Conservation (phyloP, 2,113 vertebrate species). For the Protomyctophum bolini region DNA sequence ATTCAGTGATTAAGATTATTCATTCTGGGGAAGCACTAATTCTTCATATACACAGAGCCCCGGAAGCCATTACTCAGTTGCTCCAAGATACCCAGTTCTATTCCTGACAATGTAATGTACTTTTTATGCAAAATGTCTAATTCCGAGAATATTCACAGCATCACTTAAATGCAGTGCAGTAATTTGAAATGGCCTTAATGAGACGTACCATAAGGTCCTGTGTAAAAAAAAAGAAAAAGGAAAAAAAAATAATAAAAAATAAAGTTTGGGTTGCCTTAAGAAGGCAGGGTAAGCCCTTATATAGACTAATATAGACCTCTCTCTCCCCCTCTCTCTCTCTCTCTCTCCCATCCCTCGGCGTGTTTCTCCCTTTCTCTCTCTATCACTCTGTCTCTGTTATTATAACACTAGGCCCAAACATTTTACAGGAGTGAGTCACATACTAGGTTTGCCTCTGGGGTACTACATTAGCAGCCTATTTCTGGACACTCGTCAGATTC, state of each 20-base stretch:
- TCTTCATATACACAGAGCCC: not conserved
- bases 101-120: constrained; percentile 11
- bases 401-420: constrained; percentile 54
- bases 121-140: not conserved
- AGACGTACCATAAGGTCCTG: constrained; percentile 24
- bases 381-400: constrained; percentile 35
- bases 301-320: constrained; percentile 40
- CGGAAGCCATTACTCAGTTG: constrained; percentile 23
- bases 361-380: constrained; percentile 5
- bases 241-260: no score
- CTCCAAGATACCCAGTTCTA: constrained; percentile 4
- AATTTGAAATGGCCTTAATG: constrained; percentile 33
- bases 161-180: constrained; percentile 7
- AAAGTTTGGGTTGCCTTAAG: not conserved
- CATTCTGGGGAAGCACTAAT: constrained; percentile 14
- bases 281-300: constrained; percentile 51
- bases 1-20: constrained; percentile 11
- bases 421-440: constrained; percentile 72
- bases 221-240: constrained; percentile 33
- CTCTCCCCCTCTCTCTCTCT: not conserved
- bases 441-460: constrained; percentile 44
- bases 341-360: no score
- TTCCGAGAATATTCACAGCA: constrained; percentile 18
- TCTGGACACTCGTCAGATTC: constrained; percentile 68
- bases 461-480: constrained; percentile 72